Base-by-base conservation (phyloP, 2,113 vertebrate genomes). In the Progne subis region DNA sequence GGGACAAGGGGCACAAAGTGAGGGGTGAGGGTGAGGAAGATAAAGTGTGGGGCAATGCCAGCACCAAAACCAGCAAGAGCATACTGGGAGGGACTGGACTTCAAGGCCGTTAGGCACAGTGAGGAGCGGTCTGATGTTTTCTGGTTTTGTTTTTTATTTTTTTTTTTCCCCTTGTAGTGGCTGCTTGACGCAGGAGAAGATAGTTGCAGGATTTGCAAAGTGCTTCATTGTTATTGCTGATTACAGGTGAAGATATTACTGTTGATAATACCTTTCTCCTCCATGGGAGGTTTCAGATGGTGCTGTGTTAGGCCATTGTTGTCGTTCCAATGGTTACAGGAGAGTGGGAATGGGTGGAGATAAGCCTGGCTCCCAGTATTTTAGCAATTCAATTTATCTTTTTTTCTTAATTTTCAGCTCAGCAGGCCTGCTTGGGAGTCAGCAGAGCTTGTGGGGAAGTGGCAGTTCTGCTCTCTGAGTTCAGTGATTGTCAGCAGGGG, bases 101-200 rank as follows among this genome's bases (percentile, higher is more conserved):
- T 67, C 2, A 32, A 24, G 26, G 34, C 19, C 9, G 4, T 39
- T 25, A 43, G 44, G n/a, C 53, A 46, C 24, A 34, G 3, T 29
- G 72, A 59, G 31, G 19, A 77, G 16, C 57, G 76, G 13, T 61
- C 60, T 56, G 52, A 65, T 49, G 19, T 50, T 86, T 77, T 43
- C 68, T 95, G 63, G 26, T 44, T 78, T 63, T 75, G 8, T 49
- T 71, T 31, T 31, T 74, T 43, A 8, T 31, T 44, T 90, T 53
- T 57, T 83, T 56, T 37, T 37, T 37, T 29, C 12, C 53, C n/a
- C 44, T 70, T 25, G 26, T 97, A 99, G 99, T 52, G 99, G 99
- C 95, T 99, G 99, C 91, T 96, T 99, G 97, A 98, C 99, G 0
- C 99, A 99, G 97, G 99, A 99, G 98, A 99, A 99, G 98, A 99